Evolutionary conservation across 2,888 invertebrate genomes (phyloP).

Genomic region (Nomada ferruginata): DNA sequence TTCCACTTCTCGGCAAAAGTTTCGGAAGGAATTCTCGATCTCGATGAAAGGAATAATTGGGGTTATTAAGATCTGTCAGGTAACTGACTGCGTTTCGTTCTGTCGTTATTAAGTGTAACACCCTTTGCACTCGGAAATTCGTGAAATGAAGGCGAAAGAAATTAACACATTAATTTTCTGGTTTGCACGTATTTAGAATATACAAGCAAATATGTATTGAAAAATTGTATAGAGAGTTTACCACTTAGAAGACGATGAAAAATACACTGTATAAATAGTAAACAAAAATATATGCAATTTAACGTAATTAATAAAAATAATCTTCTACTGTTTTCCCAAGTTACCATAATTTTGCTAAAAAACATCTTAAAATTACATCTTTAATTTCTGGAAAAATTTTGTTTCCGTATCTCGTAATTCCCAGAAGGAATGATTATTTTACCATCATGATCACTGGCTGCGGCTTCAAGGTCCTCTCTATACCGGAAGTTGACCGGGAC

Average conservation of each 20-base stretch:
- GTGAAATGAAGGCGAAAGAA: background rate
- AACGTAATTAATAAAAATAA: too few relatives aligned
- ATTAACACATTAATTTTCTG: background rate
- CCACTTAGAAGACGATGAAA: too few relatives aligned
- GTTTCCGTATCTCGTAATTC: too few relatives aligned
- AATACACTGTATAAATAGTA: too few relatives aligned
- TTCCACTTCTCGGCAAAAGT: background rate
- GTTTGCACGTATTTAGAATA: background rate
- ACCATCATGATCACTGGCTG: slow-evolving; percentile 67
- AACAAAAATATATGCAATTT: too few relatives aligned
- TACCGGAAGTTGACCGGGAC: slow-evolving; percentile 71
- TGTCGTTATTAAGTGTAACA: background rate
- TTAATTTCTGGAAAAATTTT: too few relatives aligned
- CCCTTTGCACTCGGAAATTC: background rate
- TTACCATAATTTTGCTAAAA: too few relatives aligned
- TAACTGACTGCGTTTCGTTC: background rate
- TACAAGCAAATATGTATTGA: too few relatives aligned
- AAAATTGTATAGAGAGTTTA: too few relatives aligned
- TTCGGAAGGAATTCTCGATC: background rate
- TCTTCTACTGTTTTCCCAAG: too few relatives aligned
- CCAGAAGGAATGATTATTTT: background rate
- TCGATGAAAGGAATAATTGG: background rate
- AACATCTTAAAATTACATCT: too few relatives aligned
- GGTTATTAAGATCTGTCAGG: background rate
- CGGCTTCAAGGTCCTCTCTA: slow-evolving; percentile 70